phyloP scores from a whole-genome alignment of 2,113 vertebrate genomes.

The Psammodynastes pulverulentus region DNA sequence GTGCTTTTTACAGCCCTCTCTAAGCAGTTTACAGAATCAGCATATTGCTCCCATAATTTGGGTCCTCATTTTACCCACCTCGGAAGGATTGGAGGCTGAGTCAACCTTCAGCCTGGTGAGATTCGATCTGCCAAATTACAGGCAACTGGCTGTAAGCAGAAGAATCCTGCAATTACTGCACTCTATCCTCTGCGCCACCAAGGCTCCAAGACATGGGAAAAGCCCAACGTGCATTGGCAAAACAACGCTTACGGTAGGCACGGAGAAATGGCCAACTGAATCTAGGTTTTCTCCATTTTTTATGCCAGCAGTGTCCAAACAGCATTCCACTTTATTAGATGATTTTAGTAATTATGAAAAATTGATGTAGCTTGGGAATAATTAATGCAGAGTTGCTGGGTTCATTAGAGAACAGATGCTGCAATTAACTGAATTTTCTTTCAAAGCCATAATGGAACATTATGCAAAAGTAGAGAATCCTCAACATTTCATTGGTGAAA shows the following conservation, averaged over 20 bases:
- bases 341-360: neutral
- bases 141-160: no score
- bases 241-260: neutral
- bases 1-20: no score
- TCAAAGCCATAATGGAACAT: conserved; percentile 3
- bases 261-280: neutral
- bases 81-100: no score
- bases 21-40: no score
- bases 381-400: conserved; percentile 24
- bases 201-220: no score
- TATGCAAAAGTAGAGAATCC: conserved; percentile 16
- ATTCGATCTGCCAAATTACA: no score
- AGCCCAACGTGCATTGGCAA: neutral
- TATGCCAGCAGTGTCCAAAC: neutral
- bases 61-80: no score
- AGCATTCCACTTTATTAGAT: rapidly evolving
- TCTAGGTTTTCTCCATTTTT: neutral
- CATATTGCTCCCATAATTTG: no score
- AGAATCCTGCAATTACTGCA: no score
- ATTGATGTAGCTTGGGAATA: neutral
- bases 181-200: no score
- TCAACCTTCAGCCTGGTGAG: no score
- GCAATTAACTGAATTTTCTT: conserved; percentile 25
- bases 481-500: conserved; percentile 28
- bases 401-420: conserved; percentile 8